Evolutionary conservation across 2,113 vertebrate species (phyloP).

Genomic region (Esox niger): DNA sequence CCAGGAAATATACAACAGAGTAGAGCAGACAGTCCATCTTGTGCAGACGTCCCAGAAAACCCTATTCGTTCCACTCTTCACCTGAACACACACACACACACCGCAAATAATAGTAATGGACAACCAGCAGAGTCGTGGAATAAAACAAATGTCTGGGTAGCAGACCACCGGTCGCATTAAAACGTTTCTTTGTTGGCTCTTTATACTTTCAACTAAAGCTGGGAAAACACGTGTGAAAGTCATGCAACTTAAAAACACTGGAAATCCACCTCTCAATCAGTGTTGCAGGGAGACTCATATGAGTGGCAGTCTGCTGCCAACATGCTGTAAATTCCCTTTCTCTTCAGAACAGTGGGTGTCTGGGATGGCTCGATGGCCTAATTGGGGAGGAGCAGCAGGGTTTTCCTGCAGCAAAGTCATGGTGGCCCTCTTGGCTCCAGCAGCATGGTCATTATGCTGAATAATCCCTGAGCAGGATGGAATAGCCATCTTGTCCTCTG

Average conservation of each 20-base stretch:
- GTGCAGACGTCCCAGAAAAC: background rate
- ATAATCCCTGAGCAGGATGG: background rate
- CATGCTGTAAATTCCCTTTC: conserved; percentile 10
- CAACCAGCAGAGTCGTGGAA: too few relatives aligned
- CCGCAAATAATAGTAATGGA: background rate
- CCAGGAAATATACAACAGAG: too few relatives aligned
- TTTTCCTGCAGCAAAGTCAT: conserved; percentile 38
- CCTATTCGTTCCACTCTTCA: background rate
- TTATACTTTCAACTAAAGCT: too few relatives aligned
- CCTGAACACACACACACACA: background rate
- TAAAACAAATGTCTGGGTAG: too few relatives aligned
- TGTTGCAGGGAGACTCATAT: conserved; percentile 1
- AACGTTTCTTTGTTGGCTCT: too few relatives aligned
- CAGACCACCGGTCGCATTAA: too few relatives aligned
- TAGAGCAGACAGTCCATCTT: background rate
- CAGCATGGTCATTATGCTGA: background rate
- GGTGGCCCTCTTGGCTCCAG: conserved; percentile 13
- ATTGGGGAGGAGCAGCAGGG: conserved; percentile 33
- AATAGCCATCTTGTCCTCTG: background rate
- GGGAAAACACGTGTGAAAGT: too few relatives aligned
- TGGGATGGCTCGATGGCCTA: conserved; percentile 14
- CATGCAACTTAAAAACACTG: too few relatives aligned
- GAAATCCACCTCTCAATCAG: conserved; percentile 1
- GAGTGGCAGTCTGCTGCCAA: conserved; percentile 16
- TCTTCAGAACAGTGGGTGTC: conserved; percentile 31